Percentiles rank a stretch among this genome's conserved stretches.
These are phyloP conservation scores for Brachionus koreanus DNA, from an alignment of 1,140 invertebrate genomes.

Conservation along the genomic window DNA sequence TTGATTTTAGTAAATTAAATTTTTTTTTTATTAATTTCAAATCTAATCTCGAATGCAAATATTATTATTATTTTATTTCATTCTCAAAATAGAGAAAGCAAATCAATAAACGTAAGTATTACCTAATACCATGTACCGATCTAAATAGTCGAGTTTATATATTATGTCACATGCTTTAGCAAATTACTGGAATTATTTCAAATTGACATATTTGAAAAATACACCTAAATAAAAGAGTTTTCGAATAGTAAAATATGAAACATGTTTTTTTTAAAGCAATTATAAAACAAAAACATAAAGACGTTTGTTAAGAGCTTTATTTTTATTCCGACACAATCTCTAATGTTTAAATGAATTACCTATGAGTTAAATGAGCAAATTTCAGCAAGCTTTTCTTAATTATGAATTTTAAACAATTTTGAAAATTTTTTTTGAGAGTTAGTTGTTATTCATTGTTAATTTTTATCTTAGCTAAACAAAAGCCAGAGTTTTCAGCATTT, in stretches of 20 bases:
- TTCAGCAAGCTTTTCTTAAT: background rate
- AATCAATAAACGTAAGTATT: slow-evolving; percentile 23
- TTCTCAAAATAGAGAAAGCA: background rate
- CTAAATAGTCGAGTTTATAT: background rate
- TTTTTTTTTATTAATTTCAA: background rate
- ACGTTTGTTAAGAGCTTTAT: background rate
- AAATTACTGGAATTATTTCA: background rate
- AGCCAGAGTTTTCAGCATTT: background rate
- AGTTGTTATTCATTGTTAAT: background rate
- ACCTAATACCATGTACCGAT: slow-evolving; percentile 1
- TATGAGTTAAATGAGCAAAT: background rate
- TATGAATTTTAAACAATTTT: background rate
- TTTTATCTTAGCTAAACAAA: background rate
- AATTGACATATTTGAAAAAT: background rate
- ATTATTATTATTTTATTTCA: background rate
- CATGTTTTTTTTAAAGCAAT: background rate
- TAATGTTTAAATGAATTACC: background rate
- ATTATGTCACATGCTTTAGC: slow-evolving; percentile 14
- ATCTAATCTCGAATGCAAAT: slow-evolving; percentile 11
- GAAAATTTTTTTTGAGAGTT: background rate
- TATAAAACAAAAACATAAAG: background rate
- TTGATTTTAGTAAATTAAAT: background rate
- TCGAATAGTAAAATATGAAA: background rate
- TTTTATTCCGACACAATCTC: background rate
- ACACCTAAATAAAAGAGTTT: background rate